Conservation (phyloP, 2,888 invertebrate genomes). For the Apamea epomidion region DNA sequence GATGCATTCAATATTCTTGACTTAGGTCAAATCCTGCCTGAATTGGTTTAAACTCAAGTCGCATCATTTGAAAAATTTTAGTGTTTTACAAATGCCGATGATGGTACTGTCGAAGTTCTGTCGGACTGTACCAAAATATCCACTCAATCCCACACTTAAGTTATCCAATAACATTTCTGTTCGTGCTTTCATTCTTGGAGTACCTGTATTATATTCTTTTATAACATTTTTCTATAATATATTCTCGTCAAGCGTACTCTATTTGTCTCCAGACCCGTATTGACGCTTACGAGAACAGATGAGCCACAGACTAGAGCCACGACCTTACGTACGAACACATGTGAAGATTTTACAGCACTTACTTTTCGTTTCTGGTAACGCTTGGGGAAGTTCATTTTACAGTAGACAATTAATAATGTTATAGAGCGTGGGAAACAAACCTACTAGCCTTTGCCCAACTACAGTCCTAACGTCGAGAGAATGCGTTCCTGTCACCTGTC, state of each 20-base stretch:
- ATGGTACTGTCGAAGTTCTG: background rate
- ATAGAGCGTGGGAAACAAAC: background rate
- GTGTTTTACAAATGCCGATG: background rate
- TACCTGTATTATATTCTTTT: background rate
- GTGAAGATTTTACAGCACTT: background rate
- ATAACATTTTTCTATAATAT: background rate
- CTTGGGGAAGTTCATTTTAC: background rate
- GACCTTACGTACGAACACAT: constrained; percentile 10
- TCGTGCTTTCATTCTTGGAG: background rate
- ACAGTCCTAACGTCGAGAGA: too few species aligned
- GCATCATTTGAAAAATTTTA: background rate
- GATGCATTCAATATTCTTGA: background rate
- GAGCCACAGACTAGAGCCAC: background rate
- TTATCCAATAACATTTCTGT: background rate
- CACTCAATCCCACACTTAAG: background rate
- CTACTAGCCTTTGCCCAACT: background rate
- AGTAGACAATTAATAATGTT: background rate
- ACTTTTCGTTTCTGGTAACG: background rate
- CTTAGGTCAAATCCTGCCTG: background rate
- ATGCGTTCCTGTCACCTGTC: too few species aligned
- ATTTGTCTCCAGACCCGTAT: constrained; percentile 15
- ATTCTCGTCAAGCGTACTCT: constrained; percentile 7
- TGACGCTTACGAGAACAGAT: background rate
- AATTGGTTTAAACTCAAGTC: background rate
- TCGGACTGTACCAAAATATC: background rate